phyloP scores from a whole-genome alignment of 1,140 invertebrate genomes.

The Aricia agestis region DNA sequence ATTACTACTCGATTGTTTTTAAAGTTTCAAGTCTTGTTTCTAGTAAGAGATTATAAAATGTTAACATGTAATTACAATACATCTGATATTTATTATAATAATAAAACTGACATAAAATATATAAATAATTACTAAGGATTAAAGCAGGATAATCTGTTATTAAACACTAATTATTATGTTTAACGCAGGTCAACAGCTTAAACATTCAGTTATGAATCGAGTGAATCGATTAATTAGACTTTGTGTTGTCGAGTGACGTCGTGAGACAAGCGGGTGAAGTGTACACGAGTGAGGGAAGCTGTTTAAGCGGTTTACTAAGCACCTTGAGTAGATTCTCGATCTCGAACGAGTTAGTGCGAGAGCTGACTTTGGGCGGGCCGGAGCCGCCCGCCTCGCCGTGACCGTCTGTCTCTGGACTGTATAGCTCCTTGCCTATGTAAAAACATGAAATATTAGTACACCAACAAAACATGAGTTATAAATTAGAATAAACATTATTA shows the following conservation, averaged over 20 bases:
- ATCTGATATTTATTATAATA: not conserved
- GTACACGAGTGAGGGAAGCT: conserved; percentile 37
- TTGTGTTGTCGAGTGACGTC: conserved; percentile 28
- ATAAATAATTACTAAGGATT: not conserved
- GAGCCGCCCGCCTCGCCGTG: conserved; percentile 44
- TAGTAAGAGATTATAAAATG: not conserved
- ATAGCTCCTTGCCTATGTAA: conserved; percentile 80
- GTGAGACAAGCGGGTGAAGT: conserved; percentile 38
- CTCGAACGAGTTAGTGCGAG: conserved; percentile 91
- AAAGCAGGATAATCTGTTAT: not conserved
- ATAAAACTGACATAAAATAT: not conserved
- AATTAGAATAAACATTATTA: no score
- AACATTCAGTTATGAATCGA: not conserved
- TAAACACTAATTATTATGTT: not conserved
- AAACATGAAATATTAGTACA: conserved; percentile 4
- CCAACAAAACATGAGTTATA: not conserved
- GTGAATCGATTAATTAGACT: conserved; percentile 14
- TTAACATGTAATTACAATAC: not conserved
- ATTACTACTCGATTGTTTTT: not conserved
- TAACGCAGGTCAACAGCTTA: not conserved
- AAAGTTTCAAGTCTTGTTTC: not conserved
- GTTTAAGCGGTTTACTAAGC: conserved; percentile 42
- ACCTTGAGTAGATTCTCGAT: conserved; percentile 92
- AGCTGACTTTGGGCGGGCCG: conserved; percentile 80
- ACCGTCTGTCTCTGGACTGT: conserved; percentile 80